Conservation (phyloP, 2,888 invertebrate genomes). For the Meganola albula region DNA sequence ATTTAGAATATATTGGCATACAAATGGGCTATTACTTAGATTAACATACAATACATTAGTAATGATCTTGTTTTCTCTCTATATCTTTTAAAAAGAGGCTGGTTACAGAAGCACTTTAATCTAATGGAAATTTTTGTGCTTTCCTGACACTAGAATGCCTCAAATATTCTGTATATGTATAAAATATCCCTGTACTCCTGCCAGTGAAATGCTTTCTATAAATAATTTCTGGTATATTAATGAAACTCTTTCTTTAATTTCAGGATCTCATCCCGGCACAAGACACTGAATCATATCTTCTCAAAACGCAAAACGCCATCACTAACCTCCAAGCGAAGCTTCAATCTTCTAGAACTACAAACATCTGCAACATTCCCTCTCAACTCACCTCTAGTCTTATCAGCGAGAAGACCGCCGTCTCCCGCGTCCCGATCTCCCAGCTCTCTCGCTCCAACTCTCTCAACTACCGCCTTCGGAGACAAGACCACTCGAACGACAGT, state of each 20-base stretch:
- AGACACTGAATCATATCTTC: conserved; percentile 76
- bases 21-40: too few species aligned
- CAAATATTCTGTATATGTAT: too few species aligned
- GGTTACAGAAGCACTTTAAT: too few species aligned
- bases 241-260: conserved; percentile 37
- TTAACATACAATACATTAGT: too few species aligned
- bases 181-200: too few species aligned
- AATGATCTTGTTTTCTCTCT: too few species aligned
- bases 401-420: conserved; percentile 65
- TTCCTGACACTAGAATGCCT: too few species aligned
- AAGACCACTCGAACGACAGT: conserved; percentile 56
- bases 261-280: conserved; percentile 71
- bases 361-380: conserved; percentile 49
- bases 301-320: conserved; percentile 79
- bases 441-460: conserved; percentile 68
- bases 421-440: conserved; percentile 66
- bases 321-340: conserved; percentile 79
- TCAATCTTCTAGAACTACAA: conserved; percentile 53
- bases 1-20: too few species aligned
- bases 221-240: too few species aligned
- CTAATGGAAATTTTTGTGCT: too few species aligned
- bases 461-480: conserved; percentile 63
- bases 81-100: too few species aligned
- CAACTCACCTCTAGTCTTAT: conserved; percentile 63
- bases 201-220: too few species aligned